These are phyloP conservation scores for Suricata suricatta DNA, from an alignment of 2,113 vertebrate genomes.

Conservation along the genomic window DNA sequence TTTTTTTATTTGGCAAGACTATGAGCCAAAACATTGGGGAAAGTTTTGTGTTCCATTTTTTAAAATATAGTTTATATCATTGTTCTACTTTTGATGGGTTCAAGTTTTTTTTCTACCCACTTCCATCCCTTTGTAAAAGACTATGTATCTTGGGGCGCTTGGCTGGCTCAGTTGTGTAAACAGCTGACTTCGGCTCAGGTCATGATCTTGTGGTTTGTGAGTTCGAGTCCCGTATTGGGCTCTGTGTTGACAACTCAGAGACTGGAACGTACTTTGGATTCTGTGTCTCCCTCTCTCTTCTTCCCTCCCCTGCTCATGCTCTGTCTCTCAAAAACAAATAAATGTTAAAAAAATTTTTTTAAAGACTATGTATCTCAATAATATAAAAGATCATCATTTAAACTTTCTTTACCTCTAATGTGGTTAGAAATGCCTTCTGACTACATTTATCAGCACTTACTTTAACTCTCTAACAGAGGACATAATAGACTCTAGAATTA, in stretches of 20 bases:
- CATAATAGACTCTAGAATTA: neutral
- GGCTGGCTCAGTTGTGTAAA: too few species aligned
- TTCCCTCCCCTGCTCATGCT: too few species aligned
- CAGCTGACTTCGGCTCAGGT: too few species aligned
- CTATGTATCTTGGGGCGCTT: neutral
- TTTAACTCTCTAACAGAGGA: neutral
- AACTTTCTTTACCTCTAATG: neutral
- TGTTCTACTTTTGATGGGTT: neutral
- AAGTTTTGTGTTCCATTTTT: conserved; percentile 6
- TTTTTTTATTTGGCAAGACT: conserved; percentile 37
- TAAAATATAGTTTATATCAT: conserved; percentile 53
- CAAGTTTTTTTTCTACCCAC: neutral
- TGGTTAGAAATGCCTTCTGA: neutral
- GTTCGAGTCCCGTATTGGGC: too few species aligned
- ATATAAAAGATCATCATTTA: neutral
- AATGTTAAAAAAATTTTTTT: too few species aligned
- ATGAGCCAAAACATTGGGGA: conserved; percentile 25
- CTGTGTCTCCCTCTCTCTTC: too few species aligned
- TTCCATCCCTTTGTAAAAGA: conserved; percentile 30
- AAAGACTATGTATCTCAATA: neutral
- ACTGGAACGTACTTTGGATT: too few species aligned
- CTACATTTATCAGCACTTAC: neutral
- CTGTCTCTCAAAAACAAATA: too few species aligned
- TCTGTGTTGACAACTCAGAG: too few species aligned
- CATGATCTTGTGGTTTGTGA: too few species aligned